phyloP scores from a whole-genome alignment of 2,113 vertebrate species.

The Nothobranchius furzeri region DNA sequence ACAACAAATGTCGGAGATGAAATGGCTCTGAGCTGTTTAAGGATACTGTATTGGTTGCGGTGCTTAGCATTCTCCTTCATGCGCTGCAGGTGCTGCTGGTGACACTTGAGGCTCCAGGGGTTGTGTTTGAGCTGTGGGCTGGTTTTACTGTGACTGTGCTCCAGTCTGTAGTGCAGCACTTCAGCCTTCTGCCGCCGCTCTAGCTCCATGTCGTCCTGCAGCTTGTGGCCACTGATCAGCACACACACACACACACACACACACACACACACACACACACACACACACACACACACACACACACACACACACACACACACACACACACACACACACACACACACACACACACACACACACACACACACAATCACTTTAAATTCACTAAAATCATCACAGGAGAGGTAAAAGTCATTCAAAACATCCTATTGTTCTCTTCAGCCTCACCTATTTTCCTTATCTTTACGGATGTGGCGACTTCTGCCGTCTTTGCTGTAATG shows the following conservation, averaged over 20 bases:
- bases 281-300: neutral
- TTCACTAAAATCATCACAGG: too few species aligned
- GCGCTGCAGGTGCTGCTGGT: slow-evolving; percentile 92
- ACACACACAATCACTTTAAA: neutral
- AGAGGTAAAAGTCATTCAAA: too few species aligned
- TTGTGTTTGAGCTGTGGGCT: slow-evolving; percentile 92
- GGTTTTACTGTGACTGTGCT: slow-evolving; percentile 89
- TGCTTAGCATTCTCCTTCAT: slow-evolving; percentile 97
- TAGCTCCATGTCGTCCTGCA: slow-evolving; percentile 89
- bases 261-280: neutral
- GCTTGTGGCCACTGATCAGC: slow-evolving; percentile 78
- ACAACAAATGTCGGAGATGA: neutral
- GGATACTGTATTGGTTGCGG: slow-evolving; percentile 98
- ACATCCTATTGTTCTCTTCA: neutral
- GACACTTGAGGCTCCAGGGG: slow-evolving; percentile 96
- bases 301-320: neutral
- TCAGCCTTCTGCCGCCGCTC: slow-evolving; percentile 90
- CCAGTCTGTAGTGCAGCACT: slow-evolving; percentile 89
- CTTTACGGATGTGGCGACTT: slow-evolving; percentile 86
- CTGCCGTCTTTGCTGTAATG: slow-evolving; percentile 84
- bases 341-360: neutral
- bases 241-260: neutral
- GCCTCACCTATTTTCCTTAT: slow-evolving; percentile 89
- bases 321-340: too few species aligned
- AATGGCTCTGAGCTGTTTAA: slow-evolving; percentile 52